A percentile compares a stretch with the other conserved stretches of the same genome.
Conservation (phyloP, 2,888 invertebrate genomes). For the Sminthurinus aureus region DNA sequence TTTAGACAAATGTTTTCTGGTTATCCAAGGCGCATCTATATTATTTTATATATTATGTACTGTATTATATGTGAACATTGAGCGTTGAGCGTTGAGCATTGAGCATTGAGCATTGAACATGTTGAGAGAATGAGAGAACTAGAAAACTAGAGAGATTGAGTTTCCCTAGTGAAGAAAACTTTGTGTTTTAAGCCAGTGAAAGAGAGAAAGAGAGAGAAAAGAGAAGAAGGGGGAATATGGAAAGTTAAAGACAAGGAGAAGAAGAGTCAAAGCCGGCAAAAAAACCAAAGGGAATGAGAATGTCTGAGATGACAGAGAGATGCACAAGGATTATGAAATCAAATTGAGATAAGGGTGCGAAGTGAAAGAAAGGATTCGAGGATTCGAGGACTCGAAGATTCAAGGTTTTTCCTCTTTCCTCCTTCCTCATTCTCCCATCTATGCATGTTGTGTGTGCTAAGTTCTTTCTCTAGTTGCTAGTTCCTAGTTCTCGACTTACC, state of each 20-base stretch:
- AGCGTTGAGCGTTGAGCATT: no score
- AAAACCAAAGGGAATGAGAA: conserved; percentile 15
- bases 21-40: no score
- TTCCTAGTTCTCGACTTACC: no score
- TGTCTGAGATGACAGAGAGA: conserved; percentile 28
- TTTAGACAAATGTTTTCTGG: no score
- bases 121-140: neutral
- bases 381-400: neutral
- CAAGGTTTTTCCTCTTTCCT: neutral
- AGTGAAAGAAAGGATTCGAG: conserved; percentile 7
- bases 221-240: neutral
- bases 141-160: neutral
- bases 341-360: conserved; percentile 29
- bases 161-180: neutral
- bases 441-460: neutral
- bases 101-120: no score
- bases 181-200: neutral
- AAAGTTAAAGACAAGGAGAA: neutral
- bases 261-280: neutral
- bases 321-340: conserved; percentile 35
- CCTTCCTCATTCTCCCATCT: conserved; percentile 1
- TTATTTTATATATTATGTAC: no score
- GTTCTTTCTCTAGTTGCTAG: no score
- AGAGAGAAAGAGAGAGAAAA: conserved; percentile 12
- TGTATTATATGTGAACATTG: no score